Conservation (phyloP, 92 coral and sea anemone species). For the Micromussa lordhowensis region DNA sequence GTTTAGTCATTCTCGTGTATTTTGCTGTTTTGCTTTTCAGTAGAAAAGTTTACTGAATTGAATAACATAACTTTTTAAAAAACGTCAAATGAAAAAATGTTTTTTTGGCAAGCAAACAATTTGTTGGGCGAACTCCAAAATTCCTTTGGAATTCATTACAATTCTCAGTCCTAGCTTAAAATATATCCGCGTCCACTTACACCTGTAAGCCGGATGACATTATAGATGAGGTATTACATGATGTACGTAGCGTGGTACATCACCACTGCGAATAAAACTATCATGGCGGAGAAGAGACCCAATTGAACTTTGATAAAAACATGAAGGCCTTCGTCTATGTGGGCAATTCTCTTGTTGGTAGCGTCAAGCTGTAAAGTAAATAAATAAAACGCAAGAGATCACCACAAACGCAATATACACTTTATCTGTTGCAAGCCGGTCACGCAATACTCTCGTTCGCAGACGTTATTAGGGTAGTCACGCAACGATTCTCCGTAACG, state of each 20-base stretch:
- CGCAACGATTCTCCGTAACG: too few relatives aligned
- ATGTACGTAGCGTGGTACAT: constrained; percentile 69
- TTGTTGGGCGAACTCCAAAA: not conserved
- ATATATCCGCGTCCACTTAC: not conserved
- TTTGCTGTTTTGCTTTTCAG: not conserved
- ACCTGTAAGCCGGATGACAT: not conserved
- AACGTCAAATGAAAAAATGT: too few relatives aligned
- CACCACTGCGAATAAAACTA: constrained; percentile 74
- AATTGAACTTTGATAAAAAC: constrained; percentile 85
- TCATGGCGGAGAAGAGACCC: constrained; percentile 79
- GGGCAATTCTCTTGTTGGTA: constrained; percentile 65
- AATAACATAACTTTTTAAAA: too few relatives aligned
- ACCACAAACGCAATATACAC: not conserved
- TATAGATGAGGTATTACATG: not conserved
- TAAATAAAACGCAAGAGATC: not conserved
- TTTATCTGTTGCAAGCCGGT: not conserved
- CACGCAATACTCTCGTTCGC: not conserved
- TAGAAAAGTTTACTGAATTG: not conserved
- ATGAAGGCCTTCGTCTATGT: constrained; percentile 85
- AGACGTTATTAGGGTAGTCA: too few relatives aligned
- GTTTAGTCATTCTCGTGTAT: not conserved
- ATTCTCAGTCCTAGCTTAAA: not conserved
- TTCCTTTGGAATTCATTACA: not conserved
- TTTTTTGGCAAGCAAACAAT: not conserved
- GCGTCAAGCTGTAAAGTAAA: constrained; percentile 69